phyloP scores from a whole-genome alignment of 2,113 vertebrate genomes.

The Garra rufa region DNA sequence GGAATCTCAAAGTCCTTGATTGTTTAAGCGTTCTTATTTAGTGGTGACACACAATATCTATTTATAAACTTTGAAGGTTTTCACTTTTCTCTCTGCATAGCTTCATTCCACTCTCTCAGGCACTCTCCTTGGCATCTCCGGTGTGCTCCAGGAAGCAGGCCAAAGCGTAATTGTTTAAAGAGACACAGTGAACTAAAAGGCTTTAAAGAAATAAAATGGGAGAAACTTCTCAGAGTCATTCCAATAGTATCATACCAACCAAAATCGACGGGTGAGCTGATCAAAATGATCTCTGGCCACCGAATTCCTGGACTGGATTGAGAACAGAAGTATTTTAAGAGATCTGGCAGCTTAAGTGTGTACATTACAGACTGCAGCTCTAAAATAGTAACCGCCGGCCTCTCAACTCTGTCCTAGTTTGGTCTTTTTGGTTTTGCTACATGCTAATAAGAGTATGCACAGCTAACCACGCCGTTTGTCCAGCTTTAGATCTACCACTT shows the following conservation, averaged over 20 bases:
- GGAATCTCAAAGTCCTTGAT: conserved; percentile 33
- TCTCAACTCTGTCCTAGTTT: conserved; percentile 56
- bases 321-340: conserved; percentile 43
- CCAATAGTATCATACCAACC: conserved; percentile 13
- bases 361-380: conserved; percentile 56
- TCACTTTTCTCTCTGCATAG: conserved; percentile 29
- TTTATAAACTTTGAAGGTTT: conserved; percentile 56
- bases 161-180: conserved; percentile 60
- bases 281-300: conserved; percentile 19
- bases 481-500: conserved; percentile 33
- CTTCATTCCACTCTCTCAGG: conserved; percentile 12
- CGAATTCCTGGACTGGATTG: conserved; percentile 27
- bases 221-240: conserved; percentile 20
- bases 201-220: not conserved
- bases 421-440: conserved; percentile 47
- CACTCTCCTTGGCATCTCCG: conserved; percentile 42
- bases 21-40: conserved; percentile 50
- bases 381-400: conserved; percentile 47
- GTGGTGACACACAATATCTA: conserved; percentile 54
- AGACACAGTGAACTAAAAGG: not conserved
- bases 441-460: conserved; percentile 38
- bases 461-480: not conserved
- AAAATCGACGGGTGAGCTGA: conserved; percentile 31
- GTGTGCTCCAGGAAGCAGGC: conserved; percentile 48
- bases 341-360: conserved; percentile 47